A percentile compares a stretch with the other conserved stretches of the same genome.
Conservation (phyloP, 2,888 invertebrate species). For the Graphium colonna region DNA sequence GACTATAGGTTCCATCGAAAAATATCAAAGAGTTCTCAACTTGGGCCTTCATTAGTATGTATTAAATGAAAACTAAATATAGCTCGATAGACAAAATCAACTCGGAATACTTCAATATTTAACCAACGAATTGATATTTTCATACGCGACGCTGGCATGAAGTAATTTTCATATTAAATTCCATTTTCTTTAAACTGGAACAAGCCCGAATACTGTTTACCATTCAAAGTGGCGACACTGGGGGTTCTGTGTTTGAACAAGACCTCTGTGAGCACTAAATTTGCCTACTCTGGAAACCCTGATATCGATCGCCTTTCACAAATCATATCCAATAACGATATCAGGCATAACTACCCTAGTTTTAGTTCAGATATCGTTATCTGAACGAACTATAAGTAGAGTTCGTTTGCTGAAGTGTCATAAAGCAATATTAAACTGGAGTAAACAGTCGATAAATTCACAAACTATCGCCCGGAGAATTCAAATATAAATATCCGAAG, state of each 20-base stretch:
- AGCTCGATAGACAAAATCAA: too few species aligned
- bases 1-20: too few species aligned
- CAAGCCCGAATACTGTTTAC: slow-evolving; percentile 12
- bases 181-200: too few species aligned
- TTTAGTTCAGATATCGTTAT: too few species aligned
- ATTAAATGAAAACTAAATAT: too few species aligned
- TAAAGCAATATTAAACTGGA: slow-evolving; percentile 21
- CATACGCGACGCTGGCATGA: not conserved
- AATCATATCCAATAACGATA: slow-evolving; percentile 22
- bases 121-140: not conserved
- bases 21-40: too few species aligned
- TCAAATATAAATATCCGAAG: too few species aligned
- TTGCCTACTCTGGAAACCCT: slow-evolving; percentile 10
- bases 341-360: too few species aligned
- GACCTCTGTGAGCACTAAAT: slow-evolving; percentile 12
- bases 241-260: slow-evolving; percentile 11
- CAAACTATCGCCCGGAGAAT: slow-evolving; percentile 18
- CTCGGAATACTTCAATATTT: too few species aligned
- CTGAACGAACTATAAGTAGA: slow-evolving; percentile 18
- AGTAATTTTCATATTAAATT: not conserved
- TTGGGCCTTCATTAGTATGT: too few species aligned
- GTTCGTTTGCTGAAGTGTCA: slow-evolving; percentile 20
- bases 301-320: slow-evolving; percentile 22
- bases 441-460: slow-evolving; percentile 23
- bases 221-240: slow-evolving; percentile 10